phyloP scores from a whole-genome alignment of 2,113 vertebrate genomes.

The Amazona guildingii region DNA sequence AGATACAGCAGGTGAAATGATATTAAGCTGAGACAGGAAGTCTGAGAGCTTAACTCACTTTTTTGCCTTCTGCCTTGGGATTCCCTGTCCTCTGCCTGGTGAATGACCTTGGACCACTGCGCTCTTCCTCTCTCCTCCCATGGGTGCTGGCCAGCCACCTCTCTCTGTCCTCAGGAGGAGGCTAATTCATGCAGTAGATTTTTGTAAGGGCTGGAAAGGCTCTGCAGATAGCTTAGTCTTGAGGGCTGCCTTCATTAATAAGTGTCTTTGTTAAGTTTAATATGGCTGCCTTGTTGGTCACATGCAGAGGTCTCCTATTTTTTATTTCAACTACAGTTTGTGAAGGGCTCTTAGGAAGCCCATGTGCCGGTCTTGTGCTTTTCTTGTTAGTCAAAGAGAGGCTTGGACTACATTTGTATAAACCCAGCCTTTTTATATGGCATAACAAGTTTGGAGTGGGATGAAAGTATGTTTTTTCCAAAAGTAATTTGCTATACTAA shows the following conservation, averaged over 20 bases:
- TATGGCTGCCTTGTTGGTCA: not conserved
- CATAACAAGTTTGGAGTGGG: not conserved
- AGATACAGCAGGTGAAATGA: not conserved
- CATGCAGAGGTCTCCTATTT: not conserved
- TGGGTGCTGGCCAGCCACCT: fast-evolving
- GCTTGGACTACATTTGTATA: fast-evolving
- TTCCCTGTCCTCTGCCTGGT: not conserved
- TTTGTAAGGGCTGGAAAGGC: not conserved
- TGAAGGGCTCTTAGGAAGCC: not conserved
- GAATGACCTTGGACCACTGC: not conserved
- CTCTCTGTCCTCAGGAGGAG: not conserved
- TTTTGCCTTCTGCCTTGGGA: not conserved
- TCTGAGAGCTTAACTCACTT: not conserved
- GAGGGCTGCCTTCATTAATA: not conserved
- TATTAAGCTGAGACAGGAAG: not conserved
- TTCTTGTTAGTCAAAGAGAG: not conserved
- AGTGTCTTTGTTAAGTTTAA: not conserved
- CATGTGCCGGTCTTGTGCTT: not conserved
- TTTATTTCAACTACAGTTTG: not conserved
- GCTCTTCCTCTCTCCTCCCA: not conserved
- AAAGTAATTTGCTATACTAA: not conserved
- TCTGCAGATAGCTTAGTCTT: not conserved
- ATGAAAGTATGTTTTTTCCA: not conserved
- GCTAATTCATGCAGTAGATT: not conserved
- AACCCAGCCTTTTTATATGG: not conserved